Conservation (phyloP, 2,113 vertebrate genomes). For the Mirounga angustirostris region DNA sequence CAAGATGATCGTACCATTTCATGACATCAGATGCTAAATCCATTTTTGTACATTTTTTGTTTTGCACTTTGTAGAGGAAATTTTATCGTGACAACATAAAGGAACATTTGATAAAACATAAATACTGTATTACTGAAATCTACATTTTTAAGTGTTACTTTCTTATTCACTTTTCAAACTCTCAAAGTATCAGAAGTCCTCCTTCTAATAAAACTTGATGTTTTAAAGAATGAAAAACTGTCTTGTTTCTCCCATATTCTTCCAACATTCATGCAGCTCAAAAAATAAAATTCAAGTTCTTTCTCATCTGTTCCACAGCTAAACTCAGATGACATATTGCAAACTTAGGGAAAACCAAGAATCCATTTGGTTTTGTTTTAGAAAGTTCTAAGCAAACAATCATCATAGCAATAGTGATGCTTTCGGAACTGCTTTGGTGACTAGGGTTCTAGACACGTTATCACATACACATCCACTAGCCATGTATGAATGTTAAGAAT, state of each 20-base stretch:
- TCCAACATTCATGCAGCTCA: background rate
- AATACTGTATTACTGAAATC: background rate
- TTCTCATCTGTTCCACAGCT: background rate
- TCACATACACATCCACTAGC: background rate
- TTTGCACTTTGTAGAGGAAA: slow-evolving; percentile 9
- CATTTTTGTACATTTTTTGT: background rate
- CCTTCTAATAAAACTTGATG: background rate
- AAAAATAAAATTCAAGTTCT: slow-evolving; percentile 4
- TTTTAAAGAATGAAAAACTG: slow-evolving; percentile 31
- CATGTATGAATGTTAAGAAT: background rate
- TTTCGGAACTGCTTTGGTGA: slow-evolving; percentile 19
- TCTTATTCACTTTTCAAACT: slow-evolving; percentile 58
- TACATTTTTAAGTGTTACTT: slow-evolving; percentile 45
- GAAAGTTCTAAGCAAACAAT: background rate
- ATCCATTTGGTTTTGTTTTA: slow-evolving; percentile 7
- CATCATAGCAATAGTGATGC: background rate
- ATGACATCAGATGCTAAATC: slow-evolving; percentile 34
- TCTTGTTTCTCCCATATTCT: background rate
- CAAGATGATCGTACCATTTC: background rate
- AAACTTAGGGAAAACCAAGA: slow-evolving; percentile 41
- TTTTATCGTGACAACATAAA: slow-evolving; percentile 12
- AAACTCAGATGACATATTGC: background rate
- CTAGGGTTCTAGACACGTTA: background rate
- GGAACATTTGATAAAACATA: background rate
- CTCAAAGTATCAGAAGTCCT: background rate